These are phyloP conservation scores for Capromys pilorides DNA, from an alignment of 2,797 vertebrate genomes.

Conservation along the genomic window DNA sequence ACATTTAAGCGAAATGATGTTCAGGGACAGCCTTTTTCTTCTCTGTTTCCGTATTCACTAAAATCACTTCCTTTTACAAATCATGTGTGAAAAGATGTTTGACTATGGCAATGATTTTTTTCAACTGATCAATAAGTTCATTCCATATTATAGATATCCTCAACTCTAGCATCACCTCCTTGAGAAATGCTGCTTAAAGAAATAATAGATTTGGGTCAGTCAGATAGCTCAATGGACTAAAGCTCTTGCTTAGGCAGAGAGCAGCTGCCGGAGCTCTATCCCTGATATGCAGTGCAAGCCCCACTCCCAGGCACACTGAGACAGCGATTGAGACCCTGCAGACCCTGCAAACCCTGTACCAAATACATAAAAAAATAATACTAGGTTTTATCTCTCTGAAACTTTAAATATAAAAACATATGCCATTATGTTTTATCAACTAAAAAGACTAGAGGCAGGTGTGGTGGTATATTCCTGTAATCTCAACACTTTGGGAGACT, in stretches of 20 bases:
- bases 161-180: background rate
- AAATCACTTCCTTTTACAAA: slow-evolving; percentile 83
- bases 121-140: background rate
- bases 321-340: no score
- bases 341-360: no score
- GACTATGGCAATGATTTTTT: background rate
- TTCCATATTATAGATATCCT: background rate
- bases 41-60: slow-evolving; percentile 85
- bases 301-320: no score
- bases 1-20: background rate
- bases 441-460: background rate
- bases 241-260: no score
- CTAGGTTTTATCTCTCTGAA: background rate
- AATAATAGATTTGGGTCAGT: background rate
- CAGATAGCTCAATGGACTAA: no score
- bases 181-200: slow-evolving; percentile 3
- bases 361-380: background rate
- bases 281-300: no score
- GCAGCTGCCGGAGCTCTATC: no score
- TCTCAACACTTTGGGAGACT: background rate
- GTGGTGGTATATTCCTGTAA: background rate
- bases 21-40: slow-evolving; percentile 83
- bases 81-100: slow-evolving; percentile 65
- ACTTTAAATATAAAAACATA: background rate
- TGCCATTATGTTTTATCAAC: background rate